Evolutionary conservation across 2,888 invertebrate species (phyloP), one percentile per base, ranked within the genome.

Genomic region (Cryptophagus acutangulus): DNA sequence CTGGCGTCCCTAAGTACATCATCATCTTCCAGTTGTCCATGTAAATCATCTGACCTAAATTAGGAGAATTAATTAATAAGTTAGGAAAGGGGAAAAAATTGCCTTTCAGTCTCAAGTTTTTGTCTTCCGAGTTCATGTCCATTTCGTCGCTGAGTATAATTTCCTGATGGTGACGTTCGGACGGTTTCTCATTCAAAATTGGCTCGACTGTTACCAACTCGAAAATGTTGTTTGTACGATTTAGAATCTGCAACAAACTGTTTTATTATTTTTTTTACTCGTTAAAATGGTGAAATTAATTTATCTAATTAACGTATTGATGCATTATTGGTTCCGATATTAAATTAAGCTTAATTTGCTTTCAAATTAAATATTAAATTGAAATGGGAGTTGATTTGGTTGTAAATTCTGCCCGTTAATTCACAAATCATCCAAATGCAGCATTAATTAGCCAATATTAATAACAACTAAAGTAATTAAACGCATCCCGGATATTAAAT

Each of bases 11-110:
- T 36, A 97, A 74, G 65, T 94, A 97, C 82, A 96, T 89, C 74
- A 97, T 91, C 83, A 93, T 88, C 48, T 88, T 82, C 97, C 97
- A 97, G 63, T 94, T 92, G 54, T 90, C 89, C 93, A 97, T 94
- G 69, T 90, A 95, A 60, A 96, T 87, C 96, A 97, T 97, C 76
- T 96, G 96, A 55, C 96, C 96, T 88, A 66, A 16, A 65, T 58
- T 33, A 41, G 33, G 38, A 35, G 13, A 30, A 30, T 17, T 17
- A 35, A 35, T 35, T 35, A n/a, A n/a, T n/a, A n/a, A n/a, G n/a
- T n/a, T n/a, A n/a, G n/a, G n/a, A n/a, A n/a, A 35, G 13, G 20
- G 29, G 10, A 13, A 17, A 10, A 9, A 35, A 18, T 44, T 69
- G 84, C 86, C 87, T 79, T 92, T 92, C 2, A 92, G 73, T 41